Evolutionary conservation across 2,888 invertebrate species (phyloP).

Genomic region (Lymantria dispar): DNA sequence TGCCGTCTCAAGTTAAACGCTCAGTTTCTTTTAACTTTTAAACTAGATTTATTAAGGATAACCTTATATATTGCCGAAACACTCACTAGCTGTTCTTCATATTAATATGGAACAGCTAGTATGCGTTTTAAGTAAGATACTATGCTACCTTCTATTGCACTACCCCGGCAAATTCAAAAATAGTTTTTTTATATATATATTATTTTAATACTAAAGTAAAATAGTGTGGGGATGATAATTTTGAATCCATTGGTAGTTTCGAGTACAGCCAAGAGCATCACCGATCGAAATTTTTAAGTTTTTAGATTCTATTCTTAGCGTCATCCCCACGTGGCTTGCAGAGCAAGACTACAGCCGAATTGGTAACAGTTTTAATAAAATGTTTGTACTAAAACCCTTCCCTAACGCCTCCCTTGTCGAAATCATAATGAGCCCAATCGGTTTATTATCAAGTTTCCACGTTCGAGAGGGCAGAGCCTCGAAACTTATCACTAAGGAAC

Average conservation of each 20-base stretch:
- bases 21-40: conserved; percentile 49
- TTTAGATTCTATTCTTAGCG: neutral
- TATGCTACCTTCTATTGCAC: conserved; percentile 78
- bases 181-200: conserved; percentile 50
- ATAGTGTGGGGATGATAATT: conserved; percentile 20
- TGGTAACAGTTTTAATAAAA: conserved; percentile 43
- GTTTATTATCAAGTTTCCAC: conserved; percentile 12
- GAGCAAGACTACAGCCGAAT: conserved; percentile 59
- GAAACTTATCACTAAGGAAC: neutral
- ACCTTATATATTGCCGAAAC: conserved; percentile 33
- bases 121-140: conserved; percentile 27
- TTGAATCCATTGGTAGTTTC: neutral
- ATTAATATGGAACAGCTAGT: conserved; percentile 9
- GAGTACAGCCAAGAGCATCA: too few species aligned
- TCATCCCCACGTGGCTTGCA: conserved; percentile 28
- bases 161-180: conserved; percentile 76
- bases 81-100: conserved; percentile 14
- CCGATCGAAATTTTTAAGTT: too few species aligned
- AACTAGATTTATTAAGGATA: conserved; percentile 53
- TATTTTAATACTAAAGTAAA: conserved; percentile 52
- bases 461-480: conserved; percentile 10
- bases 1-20: conserved; percentile 33
- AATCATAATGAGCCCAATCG: conserved; percentile 24
- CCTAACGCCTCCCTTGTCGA: conserved; percentile 59
- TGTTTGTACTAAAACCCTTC: conserved; percentile 56